Conservation (phyloP, 2,888 invertebrate species). For the Netelia melanura region DNA sequence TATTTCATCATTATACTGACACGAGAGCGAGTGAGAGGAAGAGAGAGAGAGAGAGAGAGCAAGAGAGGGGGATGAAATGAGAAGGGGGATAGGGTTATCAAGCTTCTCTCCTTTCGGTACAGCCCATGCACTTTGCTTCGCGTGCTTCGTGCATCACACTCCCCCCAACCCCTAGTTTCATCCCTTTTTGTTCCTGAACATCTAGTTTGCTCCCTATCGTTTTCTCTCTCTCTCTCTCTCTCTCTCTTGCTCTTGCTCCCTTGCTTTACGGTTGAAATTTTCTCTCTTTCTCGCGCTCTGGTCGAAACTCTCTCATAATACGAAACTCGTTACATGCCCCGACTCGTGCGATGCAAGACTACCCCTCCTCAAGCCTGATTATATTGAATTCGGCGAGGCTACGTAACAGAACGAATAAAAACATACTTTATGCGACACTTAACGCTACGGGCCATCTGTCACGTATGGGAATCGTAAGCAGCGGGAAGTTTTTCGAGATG, state of each 20-base stretch:
- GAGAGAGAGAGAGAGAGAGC: conserved; percentile 31
- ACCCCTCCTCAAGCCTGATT: conserved; percentile 54
- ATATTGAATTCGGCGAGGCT: conserved; percentile 82
- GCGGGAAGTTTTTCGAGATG: conserved; percentile 18
- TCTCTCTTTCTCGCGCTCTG: conserved; percentile 43
- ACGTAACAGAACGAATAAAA: conserved; percentile 75
- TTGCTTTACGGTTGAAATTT: conserved; percentile 49
- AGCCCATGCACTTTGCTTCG: conserved; percentile 44
- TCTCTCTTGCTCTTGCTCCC: conserved; percentile 53
- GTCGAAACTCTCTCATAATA: conserved; percentile 69
- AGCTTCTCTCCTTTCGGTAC: conserved; percentile 63
- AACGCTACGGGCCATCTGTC: conserved; percentile 80
- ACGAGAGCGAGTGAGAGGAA: conserved; percentile 69
- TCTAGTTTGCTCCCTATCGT: conserved; percentile 53
- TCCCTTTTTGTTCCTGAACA: conserved; percentile 43
- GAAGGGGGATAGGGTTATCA: conserved; percentile 80
- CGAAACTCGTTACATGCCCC: conserved; percentile 82
- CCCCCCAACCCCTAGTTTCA: not conserved
- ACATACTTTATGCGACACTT: conserved; percentile 82
- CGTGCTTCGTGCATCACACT: conserved; percentile 16
- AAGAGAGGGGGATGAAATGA: not conserved
- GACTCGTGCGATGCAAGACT: conserved; percentile 62
- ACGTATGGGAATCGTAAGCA: conserved; percentile 32
- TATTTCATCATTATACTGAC: conserved; percentile 84
- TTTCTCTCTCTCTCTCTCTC: conserved; percentile 25